These are phyloP conservation scores for Ptychodera flava DNA, from an alignment of 35 echinoderm and acorn worm species.

Conservation along the genomic window DNA sequence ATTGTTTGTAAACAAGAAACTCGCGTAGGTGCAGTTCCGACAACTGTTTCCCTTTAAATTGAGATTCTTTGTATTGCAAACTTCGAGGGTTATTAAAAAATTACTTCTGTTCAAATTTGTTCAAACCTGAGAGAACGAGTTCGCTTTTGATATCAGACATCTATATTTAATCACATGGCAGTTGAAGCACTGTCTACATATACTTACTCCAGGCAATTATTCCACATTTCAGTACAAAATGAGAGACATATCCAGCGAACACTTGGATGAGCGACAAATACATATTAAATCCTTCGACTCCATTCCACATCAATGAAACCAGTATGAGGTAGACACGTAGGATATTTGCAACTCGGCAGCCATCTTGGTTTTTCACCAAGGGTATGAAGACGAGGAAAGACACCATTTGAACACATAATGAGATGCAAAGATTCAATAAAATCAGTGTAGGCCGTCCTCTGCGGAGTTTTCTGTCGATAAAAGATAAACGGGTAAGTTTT, in stretches of 20 bases:
- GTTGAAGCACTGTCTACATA: background rate
- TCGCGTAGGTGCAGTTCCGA: no score
- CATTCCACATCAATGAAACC: slow-evolving; percentile 98
- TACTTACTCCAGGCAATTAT: slow-evolving; percentile 88
- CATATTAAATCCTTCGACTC: slow-evolving; percentile 89
- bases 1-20: no score
- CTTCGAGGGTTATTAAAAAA: no score
- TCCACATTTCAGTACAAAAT: slow-evolving; percentile 79
- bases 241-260: slow-evolving; percentile 50
- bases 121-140: no score
- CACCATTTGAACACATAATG: slow-evolving; percentile 52
- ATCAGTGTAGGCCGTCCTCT: slow-evolving; percentile 85
- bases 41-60: no score
- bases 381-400: slow-evolving; percentile 49
- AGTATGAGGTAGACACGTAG: slow-evolving; percentile 81
- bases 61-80: no score
- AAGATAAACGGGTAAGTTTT: background rate
- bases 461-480: slow-evolving; percentile 47
- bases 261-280: slow-evolving; percentile 81
- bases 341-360: slow-evolving; percentile 81
- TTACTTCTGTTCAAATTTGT: no score
- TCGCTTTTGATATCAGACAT: no score
- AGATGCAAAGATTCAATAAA: slow-evolving; percentile 70
- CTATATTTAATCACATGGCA: no score
- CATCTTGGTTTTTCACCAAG: slow-evolving; percentile 44